Conservation (phyloP, 2,113 vertebrate genomes). For the Tringa solitaria region DNA sequence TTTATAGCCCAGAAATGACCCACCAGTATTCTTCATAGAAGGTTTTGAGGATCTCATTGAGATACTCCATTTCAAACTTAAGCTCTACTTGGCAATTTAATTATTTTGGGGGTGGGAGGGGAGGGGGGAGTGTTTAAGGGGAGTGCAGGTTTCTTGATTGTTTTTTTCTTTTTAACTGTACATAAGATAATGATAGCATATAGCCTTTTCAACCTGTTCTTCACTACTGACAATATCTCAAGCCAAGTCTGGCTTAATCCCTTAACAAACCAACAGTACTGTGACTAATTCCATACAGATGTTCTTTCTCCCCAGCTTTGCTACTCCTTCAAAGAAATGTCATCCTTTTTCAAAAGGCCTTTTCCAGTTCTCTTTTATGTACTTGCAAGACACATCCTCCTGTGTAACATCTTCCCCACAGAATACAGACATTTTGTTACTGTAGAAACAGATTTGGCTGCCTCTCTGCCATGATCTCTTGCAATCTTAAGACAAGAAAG, state of each 20-base stretch:
- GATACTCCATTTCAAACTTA: not conserved
- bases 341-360: not conserved
- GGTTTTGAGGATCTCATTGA: not conserved
- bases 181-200: not conserved
- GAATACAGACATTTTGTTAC: not conserved
- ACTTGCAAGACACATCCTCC: not conserved
- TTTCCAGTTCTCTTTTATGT: not conserved
- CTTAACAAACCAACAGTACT: not conserved
- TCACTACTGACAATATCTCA: fast-evolving
- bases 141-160: not conserved
- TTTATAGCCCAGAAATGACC: not conserved
- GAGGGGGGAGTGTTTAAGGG: no score
- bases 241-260: not conserved
- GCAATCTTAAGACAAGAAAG: not conserved
- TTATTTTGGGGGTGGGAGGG: not conserved
- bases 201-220: not conserved
- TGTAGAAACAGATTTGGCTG: not conserved
- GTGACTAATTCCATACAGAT: not conserved
- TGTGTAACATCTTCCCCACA: not conserved
- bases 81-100: not conserved
- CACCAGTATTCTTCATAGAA: not conserved
- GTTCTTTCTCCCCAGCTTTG: not conserved
- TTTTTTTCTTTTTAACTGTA: not conserved
- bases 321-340: not conserved
- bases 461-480: not conserved